A percentile compares a stretch with the other conserved stretches of the same genome.
These are phyloP conservation scores for Eupeodes corollae DNA, from an alignment of 1,140 invertebrate species.

Conservation along the genomic window DNA sequence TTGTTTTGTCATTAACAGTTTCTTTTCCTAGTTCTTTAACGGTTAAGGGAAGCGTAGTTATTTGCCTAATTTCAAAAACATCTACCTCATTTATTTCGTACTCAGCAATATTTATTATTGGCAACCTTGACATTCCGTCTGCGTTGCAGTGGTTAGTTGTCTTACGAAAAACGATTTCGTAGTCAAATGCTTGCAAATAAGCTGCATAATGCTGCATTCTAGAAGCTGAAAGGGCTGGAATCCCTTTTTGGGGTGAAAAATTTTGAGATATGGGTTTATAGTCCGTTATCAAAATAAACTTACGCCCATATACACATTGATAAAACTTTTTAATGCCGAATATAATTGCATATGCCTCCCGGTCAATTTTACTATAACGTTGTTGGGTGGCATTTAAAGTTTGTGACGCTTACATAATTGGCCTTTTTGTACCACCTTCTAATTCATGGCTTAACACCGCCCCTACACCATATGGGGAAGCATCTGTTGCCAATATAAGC, in stretches of 20 bases:
- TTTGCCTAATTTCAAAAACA: constrained; percentile 7
- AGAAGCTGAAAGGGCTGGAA: constrained; percentile 13
- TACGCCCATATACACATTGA: constrained; percentile 39
- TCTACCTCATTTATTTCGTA: neutral
- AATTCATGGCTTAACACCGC: too few relatives aligned
- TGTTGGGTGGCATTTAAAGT: constrained; percentile 37
- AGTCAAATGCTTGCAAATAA: constrained; percentile 23
- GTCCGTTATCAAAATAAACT: too few relatives aligned
- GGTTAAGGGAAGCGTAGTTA: neutral
- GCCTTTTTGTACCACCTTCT: constrained; percentile 31
- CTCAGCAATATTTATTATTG: neutral
- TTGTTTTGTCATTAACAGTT: constrained; percentile 8
- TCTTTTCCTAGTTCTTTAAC: constrained; percentile 2
- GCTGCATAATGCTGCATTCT: constrained; percentile 30
- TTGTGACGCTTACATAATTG: constrained; percentile 41
- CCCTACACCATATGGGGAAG: too few relatives aligned
- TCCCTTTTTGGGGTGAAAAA: constrained; percentile 24
- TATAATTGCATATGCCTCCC: constrained; percentile 42
- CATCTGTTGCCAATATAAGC: constrained; percentile 38
- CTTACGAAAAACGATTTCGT: too few relatives aligned
- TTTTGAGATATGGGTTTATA: constrained; percentile 36
- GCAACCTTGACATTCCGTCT: constrained; percentile 15
- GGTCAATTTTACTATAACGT: constrained; percentile 43
- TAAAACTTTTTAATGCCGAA: too few relatives aligned
- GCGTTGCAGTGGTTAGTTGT: too few relatives aligned